A percentile compares a stretch with the other conserved stretches of the same genome.
Conservation (phyloP, 2,888 invertebrate genomes). For the Amphipyra tragopoginis region DNA sequence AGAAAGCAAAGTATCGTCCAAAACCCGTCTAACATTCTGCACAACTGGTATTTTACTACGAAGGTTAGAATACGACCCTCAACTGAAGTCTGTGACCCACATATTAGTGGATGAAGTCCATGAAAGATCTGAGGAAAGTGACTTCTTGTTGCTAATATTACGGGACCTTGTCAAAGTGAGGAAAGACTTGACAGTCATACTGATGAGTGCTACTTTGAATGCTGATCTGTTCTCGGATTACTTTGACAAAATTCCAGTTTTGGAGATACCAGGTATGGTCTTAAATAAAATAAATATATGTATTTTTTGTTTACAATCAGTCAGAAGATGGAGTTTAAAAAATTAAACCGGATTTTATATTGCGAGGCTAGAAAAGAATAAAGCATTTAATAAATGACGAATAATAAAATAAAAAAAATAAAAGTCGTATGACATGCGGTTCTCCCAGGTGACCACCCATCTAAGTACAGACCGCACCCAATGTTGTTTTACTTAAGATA, state of each 20-base stretch:
- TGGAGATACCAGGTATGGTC: conserved; percentile 93
- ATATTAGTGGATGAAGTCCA: conserved; percentile 97
- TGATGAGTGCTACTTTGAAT: conserved; percentile 98
- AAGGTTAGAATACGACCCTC: conserved; percentile 94
- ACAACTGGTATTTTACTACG: conserved; percentile 97
- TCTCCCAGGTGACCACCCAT: too few relatives aligned
- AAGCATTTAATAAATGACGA: too few relatives aligned
- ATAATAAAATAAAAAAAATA: too few relatives aligned
- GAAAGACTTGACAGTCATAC: conserved; percentile 94
- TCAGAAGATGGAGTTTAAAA: too few relatives aligned
- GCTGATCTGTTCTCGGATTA: conserved; percentile 95
- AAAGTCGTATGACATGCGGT: too few relatives aligned
- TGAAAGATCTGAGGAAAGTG: conserved; percentile 97
- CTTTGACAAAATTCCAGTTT: conserved; percentile 94
- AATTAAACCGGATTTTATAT: too few relatives aligned
- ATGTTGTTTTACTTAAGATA: too few relatives aligned
- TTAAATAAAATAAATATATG: too few relatives aligned
- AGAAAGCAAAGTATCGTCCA: conserved; percentile 93
- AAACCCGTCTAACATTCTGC: conserved; percentile 96
- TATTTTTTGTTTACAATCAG: too few relatives aligned
- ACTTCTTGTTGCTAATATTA: conserved; percentile 95
- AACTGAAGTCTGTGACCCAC: conserved; percentile 94
- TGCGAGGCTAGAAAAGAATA: too few relatives aligned
- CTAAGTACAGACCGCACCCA: too few relatives aligned
- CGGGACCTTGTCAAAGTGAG: conserved; percentile 93